phyloP scores from a whole-genome alignment of 2,797 vertebrate species.

The Acipenser transmontanus region DNA sequence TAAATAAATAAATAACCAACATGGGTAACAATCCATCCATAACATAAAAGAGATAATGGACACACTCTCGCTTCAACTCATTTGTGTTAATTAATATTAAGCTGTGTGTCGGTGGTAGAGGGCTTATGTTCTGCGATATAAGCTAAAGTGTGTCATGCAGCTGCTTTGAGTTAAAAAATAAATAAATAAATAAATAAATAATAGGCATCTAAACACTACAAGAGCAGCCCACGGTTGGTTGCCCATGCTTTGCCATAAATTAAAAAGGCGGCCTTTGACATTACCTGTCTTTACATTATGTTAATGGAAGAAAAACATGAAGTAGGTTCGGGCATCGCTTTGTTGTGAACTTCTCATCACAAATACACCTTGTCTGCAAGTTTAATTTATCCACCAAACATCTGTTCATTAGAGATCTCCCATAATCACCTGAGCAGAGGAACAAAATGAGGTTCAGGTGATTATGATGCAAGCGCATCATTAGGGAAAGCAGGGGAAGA shows the following conservation, averaged over 20 bases:
- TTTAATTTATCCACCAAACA: constrained; percentile 5
- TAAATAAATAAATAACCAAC: no score
- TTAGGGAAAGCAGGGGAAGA: background rate
- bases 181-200: no score
- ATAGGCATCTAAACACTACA: no score
- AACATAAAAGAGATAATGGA: no score
- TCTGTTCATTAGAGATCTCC: constrained; percentile 6
- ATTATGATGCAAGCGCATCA: constrained; percentile 1
- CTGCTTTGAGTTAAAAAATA: no score
- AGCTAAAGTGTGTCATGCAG: no score
- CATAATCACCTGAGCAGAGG: background rate
- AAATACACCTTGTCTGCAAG: background rate
- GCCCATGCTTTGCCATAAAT: background rate
- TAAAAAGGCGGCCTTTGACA: background rate
- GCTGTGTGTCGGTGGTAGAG: no score
- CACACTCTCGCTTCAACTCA: no score
- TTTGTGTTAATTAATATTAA: no score
- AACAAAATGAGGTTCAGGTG: constrained; percentile 2
- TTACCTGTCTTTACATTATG: background rate
- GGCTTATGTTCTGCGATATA: no score
- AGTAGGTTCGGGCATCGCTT: background rate
- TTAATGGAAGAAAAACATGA: background rate
- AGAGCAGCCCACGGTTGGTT: background rate
- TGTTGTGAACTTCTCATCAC: background rate
- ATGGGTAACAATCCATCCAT: no score